phyloP scores from a whole-genome alignment of 1,140 invertebrate genomes.

The Dryas iulia region DNA sequence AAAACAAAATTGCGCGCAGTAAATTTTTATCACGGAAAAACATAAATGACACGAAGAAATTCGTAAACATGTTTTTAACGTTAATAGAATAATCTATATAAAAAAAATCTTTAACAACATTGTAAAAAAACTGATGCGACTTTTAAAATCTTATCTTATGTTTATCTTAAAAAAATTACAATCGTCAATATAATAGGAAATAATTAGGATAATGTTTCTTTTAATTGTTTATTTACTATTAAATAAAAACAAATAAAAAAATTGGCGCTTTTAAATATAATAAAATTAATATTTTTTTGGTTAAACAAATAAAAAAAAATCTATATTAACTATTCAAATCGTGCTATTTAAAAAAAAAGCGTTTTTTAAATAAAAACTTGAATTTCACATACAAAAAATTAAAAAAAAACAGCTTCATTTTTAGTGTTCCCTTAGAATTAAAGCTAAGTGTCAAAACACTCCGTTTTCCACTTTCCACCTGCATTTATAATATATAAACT shows the following conservation, averaged over 20 bases:
- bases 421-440: too few species aligned
- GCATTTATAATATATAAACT: too few species aligned
- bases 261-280: background rate
- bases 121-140: background rate
- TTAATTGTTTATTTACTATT: background rate
- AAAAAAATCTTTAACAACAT: background rate
- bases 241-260: background rate
- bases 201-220: background rate
- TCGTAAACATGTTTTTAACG: conserved; percentile 55
- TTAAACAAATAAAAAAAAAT: background rate
- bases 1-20: conserved; percentile 44
- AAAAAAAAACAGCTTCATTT: too few species aligned
- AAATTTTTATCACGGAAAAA: conserved; percentile 31
- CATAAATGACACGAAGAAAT: conserved; percentile 23
- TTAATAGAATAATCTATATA: background rate
- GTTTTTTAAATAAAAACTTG: background rate
- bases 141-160: background rate
- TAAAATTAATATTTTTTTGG: background rate
- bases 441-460: too few species aligned
- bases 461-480: too few species aligned
- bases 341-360: background rate
- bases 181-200: background rate
- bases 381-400: background rate
- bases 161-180: too few species aligned
- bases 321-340: background rate